Conservation (phyloP, 2,113 vertebrate genomes). For the Pygoscelis antarcticus region DNA sequence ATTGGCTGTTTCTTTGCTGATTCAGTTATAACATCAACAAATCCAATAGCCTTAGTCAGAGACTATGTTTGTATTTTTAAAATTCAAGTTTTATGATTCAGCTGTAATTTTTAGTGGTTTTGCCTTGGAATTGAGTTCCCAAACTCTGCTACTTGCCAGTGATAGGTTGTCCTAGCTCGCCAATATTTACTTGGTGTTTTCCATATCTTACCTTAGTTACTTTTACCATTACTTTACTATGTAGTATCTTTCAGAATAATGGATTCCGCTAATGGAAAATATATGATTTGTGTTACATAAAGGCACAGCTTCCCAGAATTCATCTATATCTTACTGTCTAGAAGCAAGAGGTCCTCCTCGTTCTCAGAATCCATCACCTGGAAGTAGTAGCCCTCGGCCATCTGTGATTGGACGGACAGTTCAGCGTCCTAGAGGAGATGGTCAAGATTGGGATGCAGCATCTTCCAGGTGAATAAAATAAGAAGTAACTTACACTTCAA, state of each 20-base stretch:
- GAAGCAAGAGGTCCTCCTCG: constrained; percentile 75
- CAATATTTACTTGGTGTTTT: neutral
- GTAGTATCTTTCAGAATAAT: neutral
- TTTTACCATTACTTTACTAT: neutral
- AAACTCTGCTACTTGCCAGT: neutral
- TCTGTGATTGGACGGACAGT: constrained; percentile 89
- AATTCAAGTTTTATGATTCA: neutral
- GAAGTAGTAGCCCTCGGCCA: constrained; percentile 87
- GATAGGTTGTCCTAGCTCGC: neutral
- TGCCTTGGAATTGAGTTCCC: neutral
- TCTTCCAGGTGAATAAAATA: constrained; percentile 84
- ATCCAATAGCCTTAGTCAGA: neutral
- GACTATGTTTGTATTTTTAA: neutral
- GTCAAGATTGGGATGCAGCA: constrained; percentile 91
- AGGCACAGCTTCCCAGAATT: constrained; percentile 92
- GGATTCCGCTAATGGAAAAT: neutral
- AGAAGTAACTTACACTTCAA: neutral
- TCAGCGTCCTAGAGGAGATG: constrained; percentile 90
- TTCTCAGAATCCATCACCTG: constrained; percentile 85
- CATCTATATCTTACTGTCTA: constrained; percentile 87
- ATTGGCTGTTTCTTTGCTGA: neutral
- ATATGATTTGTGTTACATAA: neutral
- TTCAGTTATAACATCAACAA: neutral
- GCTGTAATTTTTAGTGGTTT: neutral
- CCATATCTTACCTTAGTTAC: neutral